phyloP scores from a whole-genome alignment of 1,140 invertebrate genomes.

The Pentalonia nigronervosa region DNA sequence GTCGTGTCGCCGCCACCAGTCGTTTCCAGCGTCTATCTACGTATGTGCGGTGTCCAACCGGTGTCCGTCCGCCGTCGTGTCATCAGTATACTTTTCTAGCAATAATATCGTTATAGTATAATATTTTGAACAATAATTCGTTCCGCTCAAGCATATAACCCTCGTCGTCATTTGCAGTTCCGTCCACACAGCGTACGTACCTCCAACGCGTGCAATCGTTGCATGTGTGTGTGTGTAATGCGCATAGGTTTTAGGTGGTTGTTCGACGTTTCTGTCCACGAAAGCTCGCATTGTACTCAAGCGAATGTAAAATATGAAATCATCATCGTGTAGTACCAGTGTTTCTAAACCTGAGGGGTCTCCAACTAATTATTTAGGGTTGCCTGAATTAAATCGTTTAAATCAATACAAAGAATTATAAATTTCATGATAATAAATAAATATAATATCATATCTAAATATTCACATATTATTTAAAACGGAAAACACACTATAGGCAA shows the following conservation, averaged over 20 bases:
- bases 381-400: no score
- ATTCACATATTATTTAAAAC: no score
- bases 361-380: no score
- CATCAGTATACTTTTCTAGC: background rate
- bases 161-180: background rate
- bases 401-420: no score
- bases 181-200: background rate
- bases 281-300: no score
- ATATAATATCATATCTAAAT: no score
- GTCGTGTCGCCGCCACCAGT: background rate
- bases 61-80: background rate
- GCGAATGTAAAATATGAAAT: background rate
- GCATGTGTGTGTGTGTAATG: background rate
- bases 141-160: background rate
- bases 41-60: background rate
- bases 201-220: no score
- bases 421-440: no score
- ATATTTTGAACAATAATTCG: background rate
- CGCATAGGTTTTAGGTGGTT: background rate
- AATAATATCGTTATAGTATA: no score
- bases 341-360: background rate
- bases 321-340: background rate
- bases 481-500: no score
- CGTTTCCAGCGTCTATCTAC: constrained; percentile 30
- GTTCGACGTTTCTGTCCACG: background rate